Evolutionary conservation across 1,140 invertebrate genomes (phyloP).

Genomic region (Aphidius ervi): DNA sequence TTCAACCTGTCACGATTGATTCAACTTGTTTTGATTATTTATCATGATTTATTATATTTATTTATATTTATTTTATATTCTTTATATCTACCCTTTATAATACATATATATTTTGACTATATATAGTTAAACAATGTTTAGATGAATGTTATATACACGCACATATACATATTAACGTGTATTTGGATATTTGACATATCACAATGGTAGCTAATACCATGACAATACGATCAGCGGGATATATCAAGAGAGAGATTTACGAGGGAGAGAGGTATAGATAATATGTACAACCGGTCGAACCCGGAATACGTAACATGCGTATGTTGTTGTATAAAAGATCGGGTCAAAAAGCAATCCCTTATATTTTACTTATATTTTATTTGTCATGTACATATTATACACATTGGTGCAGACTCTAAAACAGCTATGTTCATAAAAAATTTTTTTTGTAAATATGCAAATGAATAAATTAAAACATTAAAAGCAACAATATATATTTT

Average conservation of each 20-base stretch:
- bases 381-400: no score
- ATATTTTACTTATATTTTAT: slow-evolving; percentile 30
- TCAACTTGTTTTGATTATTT: background rate
- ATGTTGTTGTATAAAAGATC: background rate
- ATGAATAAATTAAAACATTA: background rate
- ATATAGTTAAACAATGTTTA: background rate
- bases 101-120: background rate
- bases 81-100: no score
- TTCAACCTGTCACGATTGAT: slow-evolving; percentile 15
- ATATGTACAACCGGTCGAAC: slow-evolving; percentile 31
- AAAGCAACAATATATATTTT: no score
- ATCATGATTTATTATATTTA: background rate
- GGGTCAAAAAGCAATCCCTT: slow-evolving; percentile 16
- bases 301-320: slow-evolving; percentile 38
- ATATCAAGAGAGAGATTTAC: background rate
- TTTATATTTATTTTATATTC: no score
- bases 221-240: slow-evolving; percentile 25
- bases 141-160: background rate
- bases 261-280: background rate
- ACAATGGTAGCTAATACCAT: slow-evolving; percentile 37
- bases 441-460: background rate
- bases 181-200: background rate
- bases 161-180: background rate
- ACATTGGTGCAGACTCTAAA: no score
- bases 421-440: no score